Base-by-base conservation (phyloP, 2,797 vertebrate species). In the Pelobates cultripes region DNA sequence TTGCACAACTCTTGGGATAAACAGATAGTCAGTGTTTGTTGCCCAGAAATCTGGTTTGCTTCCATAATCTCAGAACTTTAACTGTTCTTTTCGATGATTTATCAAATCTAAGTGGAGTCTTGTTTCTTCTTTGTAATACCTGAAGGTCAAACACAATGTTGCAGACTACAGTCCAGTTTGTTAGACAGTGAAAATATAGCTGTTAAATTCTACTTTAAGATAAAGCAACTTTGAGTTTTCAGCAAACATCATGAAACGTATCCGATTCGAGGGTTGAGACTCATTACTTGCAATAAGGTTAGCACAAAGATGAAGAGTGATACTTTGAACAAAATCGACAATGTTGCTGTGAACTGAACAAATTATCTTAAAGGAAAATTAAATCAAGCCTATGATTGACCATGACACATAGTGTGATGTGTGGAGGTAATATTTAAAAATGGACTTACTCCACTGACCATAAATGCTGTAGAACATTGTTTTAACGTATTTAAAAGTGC, bases 101-200 rank as follows among this genome's bases (percentile, higher is more conserved):
- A 89, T 93, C 70, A 85, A 86, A 87, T 85, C 88, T 91, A 92
- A 90, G 91, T 88, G 87, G 85, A 87, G 85, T 63, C 42, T 74
- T 74, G 78, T 77, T 55, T 57, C 66, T 68, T 43, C 53, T 69
- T 41, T 43, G 7, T 77, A 69, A 69, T 55, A 69, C 42, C 45
- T 57, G 47, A 77, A 77, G 40, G 13, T 42, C 57, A 51, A 41
- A 64, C 3, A 61, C 57, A 61, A 40, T 64, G 61, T 64, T 64
- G 28, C 61, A 28, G 10, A 6, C n/a, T 64, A 7, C 7, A 4
- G 3, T 64, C 61, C 57, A 61, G 57, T 64, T 64, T 64, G n/a
- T 7, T 64, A 64, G n/a, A 10, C n/a, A 28, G 15, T 61, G 61
- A 57, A 57, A 57, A 57, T 15, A 57, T 14, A 12, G 14, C 55